phyloP scores from a whole-genome alignment of 2,113 vertebrate genomes.

The Amazona vittata region DNA sequence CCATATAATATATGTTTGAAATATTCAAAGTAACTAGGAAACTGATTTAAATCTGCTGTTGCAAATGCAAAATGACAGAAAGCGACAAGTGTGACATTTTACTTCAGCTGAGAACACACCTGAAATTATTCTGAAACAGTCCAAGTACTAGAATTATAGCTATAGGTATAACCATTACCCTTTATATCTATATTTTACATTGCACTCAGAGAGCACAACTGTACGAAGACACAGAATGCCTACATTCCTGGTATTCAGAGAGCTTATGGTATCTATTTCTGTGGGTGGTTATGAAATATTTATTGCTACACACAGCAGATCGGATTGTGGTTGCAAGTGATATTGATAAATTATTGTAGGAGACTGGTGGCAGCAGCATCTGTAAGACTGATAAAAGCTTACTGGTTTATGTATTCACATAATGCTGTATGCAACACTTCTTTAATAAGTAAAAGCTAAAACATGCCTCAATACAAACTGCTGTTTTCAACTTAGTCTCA shows the following conservation, averaged over 20 bases:
- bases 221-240: not conserved
- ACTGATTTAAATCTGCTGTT: not conserved
- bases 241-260: not conserved
- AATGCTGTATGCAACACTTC: not conserved
- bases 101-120: not conserved
- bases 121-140: not conserved
- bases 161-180: not conserved
- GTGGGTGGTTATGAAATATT: not conserved
- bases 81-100: not conserved
- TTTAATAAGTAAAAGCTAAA: not conserved
- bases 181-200: not conserved
- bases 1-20: not conserved
- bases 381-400: not conserved
- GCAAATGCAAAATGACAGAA: not conserved
- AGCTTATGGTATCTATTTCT: not conserved
- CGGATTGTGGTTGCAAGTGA: rapidly evolving
- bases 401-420: not conserved
- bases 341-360: not conserved
- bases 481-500: constrained; percentile 37
- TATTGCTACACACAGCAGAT: not conserved
- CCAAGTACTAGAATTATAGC: not conserved
- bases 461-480: not conserved
- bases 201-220: not conserved
- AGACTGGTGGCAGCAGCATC: not conserved
- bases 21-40: not conserved